phyloP scores from a whole-genome alignment of 1,140 invertebrate genomes.

The Cephus cinctus region DNA sequence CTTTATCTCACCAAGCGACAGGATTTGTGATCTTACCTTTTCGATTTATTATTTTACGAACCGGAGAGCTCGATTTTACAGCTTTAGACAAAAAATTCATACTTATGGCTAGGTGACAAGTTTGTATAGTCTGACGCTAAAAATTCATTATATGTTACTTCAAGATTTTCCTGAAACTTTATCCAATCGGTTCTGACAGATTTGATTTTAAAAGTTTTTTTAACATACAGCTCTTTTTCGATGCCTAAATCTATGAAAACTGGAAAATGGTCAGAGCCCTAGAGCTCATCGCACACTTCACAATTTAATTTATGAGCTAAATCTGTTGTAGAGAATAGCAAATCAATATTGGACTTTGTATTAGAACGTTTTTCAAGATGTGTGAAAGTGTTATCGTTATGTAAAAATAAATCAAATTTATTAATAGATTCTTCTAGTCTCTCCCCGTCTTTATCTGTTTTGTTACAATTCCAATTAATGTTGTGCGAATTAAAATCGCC shows the following conservation, averaged over 20 bases:
- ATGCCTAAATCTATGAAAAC: slow-evolving; percentile 6
- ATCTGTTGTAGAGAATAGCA: slow-evolving; percentile 6
- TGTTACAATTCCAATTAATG: slow-evolving; percentile 4
- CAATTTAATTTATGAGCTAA: slow-evolving; percentile 8
- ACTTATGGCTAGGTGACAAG: neutral
- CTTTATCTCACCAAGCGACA: slow-evolving; percentile 11
- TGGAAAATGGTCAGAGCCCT: slow-evolving; percentile 12
- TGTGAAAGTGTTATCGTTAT: slow-evolving; percentile 1
- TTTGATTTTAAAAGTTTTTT: slow-evolving; percentile 8
- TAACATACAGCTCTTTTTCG: slow-evolving; percentile 1
- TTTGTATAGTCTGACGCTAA: neutral
- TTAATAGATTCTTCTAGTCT: neutral
- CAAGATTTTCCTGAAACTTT: neutral
- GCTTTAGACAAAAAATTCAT: slow-evolving; percentile 7
- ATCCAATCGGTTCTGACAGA: slow-evolving; percentile 8
- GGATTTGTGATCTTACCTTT: slow-evolving; percentile 4
- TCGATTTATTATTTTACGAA: slow-evolving; percentile 4
- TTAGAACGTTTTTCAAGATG: neutral
- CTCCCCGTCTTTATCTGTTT: neutral
- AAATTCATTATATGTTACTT: neutral
- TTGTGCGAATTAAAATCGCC: slow-evolving; percentile 12
- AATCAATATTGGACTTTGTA: slow-evolving; percentile 6
- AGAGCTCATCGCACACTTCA: slow-evolving; percentile 6
- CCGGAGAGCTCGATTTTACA: neutral
- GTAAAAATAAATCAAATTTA: neutral